Evolutionary conservation across 2,113 vertebrate genomes (phyloP).

Genomic region (Ceratotherium simum): DNA sequence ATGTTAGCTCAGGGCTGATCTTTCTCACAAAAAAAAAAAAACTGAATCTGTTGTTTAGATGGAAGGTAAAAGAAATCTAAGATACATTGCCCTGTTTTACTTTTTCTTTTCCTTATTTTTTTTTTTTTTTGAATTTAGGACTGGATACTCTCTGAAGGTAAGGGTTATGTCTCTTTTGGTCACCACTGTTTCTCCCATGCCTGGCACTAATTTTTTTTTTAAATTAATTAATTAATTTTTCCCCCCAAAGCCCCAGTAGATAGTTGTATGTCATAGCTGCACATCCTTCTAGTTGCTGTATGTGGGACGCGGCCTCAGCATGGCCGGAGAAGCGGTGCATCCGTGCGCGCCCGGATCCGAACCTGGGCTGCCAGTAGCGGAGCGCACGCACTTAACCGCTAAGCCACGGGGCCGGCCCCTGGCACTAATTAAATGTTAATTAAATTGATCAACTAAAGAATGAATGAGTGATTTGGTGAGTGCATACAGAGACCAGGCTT

Average conservation of each 20-base stretch:
- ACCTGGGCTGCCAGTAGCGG: too few species aligned
- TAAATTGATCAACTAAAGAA: not conserved
- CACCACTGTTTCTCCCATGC: not conserved
- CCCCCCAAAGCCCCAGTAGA: too few species aligned
- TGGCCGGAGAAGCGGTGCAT: too few species aligned
- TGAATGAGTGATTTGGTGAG: not conserved
- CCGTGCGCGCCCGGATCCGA: too few species aligned
- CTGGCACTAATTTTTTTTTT: too few species aligned
- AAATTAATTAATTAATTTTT: too few species aligned
- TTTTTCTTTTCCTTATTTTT: not conserved
- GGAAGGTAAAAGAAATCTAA: not conserved
- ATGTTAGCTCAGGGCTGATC: too few species aligned
- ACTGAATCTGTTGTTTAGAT: not conserved
- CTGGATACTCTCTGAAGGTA: not conserved
- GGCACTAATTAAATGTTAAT: not conserved
- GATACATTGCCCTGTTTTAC: not conserved
- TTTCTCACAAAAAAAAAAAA: too few species aligned
- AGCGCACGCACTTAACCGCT: too few species aligned
- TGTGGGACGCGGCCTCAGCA: too few species aligned
- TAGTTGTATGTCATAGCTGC: too few species aligned
- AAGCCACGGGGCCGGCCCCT: not conserved
- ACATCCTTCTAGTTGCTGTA: too few species aligned
- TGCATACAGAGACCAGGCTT: not conserved
- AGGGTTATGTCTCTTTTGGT: not conserved
- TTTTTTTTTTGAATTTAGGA: not conserved